Percentiles rank a stretch among this genome's conserved stretches.
Conservation (phyloP, 2,888 invertebrate species). For the Bibio marci region DNA sequence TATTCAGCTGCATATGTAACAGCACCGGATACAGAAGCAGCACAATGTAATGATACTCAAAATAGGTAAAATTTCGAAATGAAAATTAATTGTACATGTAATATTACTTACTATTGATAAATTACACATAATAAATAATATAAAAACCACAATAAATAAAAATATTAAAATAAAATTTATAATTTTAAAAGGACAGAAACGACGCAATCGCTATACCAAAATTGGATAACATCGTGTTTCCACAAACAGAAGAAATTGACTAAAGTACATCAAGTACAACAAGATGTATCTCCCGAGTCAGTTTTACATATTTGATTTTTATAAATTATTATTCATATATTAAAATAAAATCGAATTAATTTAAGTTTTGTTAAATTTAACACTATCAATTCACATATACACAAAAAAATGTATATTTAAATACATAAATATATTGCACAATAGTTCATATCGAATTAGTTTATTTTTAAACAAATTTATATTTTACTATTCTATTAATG, state of each 20-base stretch:
- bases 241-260: conserved; percentile 1
- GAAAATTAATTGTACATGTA: background rate
- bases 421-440: too few species aligned
- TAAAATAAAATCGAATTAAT: too few species aligned
- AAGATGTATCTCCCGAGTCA: conserved; percentile 3
- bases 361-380: too few species aligned
- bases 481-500: too few species aligned
- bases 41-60: conserved; percentile 11
- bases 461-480: too few species aligned
- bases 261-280: background rate
- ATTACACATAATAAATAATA: too few species aligned
- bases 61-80: conserved; percentile 10
- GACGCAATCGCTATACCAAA: conserved; percentile 2
- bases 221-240: conserved; percentile 7
- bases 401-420: too few species aligned
- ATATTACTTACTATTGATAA: background rate
- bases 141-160: too few species aligned
- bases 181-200: background rate
- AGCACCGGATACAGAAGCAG: conserved; percentile 20
- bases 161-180: too few species aligned
- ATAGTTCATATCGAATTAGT: too few species aligned
- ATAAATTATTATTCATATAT: too few species aligned
- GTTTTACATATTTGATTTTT: conserved; percentile 3
- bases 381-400: too few species aligned
- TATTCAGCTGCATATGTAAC: conserved; percentile 27